phyloP scores from a whole-genome alignment of 1,140 invertebrate genomes.

The Pogonognathellus flavescens region DNA sequence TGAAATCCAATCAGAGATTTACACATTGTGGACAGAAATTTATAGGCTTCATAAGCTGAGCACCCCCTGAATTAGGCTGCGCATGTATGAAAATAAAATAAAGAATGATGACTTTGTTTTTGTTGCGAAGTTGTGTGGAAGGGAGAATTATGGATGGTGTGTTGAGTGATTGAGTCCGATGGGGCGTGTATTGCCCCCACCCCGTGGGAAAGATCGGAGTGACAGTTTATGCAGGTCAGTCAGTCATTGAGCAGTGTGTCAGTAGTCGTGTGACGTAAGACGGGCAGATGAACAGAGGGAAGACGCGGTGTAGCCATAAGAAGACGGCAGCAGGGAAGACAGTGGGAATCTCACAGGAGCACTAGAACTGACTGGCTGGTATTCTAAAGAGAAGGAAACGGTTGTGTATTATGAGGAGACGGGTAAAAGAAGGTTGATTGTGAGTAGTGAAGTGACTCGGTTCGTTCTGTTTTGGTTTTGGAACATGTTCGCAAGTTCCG shows the following conservation, averaged over 20 bases:
- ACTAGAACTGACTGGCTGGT: neutral
- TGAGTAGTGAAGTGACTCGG: neutral
- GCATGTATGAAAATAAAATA: too few relatives aligned
- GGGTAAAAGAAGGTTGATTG: neutral
- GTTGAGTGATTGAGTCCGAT: neutral
- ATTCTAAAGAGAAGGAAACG: neutral
- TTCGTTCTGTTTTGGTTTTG: constrained; percentile 4
- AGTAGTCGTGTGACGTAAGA: neutral
- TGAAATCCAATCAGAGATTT: too few relatives aligned
- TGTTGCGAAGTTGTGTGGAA: neutral
- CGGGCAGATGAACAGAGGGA: neutral
- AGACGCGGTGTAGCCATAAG: neutral
- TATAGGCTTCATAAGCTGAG: too few relatives aligned
- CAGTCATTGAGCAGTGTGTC: neutral
- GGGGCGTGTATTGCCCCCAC: too few relatives aligned
- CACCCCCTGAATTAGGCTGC: too few relatives aligned
- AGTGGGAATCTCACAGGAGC: neutral
- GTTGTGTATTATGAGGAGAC: neutral
- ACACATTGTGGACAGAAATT: too few relatives aligned
- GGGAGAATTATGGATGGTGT: neutral
- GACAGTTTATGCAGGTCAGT: neutral
- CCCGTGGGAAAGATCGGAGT: neutral
- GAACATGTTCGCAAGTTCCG: neutral
- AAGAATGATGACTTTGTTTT: too few relatives aligned
- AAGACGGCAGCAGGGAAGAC: neutral